Evolutionary conservation across 2,888 invertebrate genomes (phyloP), one percentile per base, ranked within the genome.

Genomic region (Morpho deidamia): DNA sequence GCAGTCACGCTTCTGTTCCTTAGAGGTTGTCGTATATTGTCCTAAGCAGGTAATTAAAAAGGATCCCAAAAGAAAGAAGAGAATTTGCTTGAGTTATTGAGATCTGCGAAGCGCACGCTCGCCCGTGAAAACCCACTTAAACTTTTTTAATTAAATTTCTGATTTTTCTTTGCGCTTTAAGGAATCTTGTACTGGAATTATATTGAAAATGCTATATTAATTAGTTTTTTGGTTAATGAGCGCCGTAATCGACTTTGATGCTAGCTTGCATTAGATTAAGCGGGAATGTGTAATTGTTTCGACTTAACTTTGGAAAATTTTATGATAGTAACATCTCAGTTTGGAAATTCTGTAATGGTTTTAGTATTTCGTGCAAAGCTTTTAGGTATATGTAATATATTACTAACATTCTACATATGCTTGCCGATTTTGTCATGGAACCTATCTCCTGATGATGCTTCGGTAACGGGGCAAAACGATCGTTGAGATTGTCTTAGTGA

Each of bases 121-220:
- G 70, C 73, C 83, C 79, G 86, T 86, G 83, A 83, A 87, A 88
- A 86, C 81, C 87, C 87, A 85, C 88, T 87, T 84, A 72, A 88
- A 88, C 86, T 87, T 88, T 88, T 85, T 88, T 85, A 89, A 86
- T 88, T 87, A 88, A 88, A 85, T 87, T 88, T 87, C 75, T 66
- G 78, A 80, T 87, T 87, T 88, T 87, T 84, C 76, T 75, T 72
- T 66, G 72, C 73, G 71, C 59, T 59, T 58, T 71, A 70, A 75
- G 72, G 76, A 78, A 79, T 81, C 80, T 81, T 78, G 78, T 76
- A 72, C 72, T 61, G 66, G 67, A 72, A 80, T 75, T 81, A 83
- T 83, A 83, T 78, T 82, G 80, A 81, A 83, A 87, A 85, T 73
- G 83, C 79, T 79, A 78, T 83, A 85, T 84, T 88, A 86, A 88